A percentile compares a stretch with the other conserved stretches of the same genome.
These are phyloP conservation scores for Malthinus flaveolus DNA, from an alignment of 2,888 invertebrate genomes.

Conservation along the genomic window DNA sequence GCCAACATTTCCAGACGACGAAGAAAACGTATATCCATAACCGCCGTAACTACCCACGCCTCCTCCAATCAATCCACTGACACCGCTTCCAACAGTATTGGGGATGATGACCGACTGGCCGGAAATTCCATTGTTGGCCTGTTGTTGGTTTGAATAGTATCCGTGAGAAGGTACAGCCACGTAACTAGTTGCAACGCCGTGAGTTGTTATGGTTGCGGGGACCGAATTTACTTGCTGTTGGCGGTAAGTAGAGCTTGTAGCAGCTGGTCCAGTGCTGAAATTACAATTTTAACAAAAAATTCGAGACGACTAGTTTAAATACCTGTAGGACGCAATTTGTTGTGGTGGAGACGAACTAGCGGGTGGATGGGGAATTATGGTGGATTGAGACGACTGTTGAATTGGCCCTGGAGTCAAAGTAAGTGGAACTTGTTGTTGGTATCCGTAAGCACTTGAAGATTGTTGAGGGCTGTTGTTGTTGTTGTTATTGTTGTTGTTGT, in stretches of 20 bases:
- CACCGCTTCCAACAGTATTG: not conserved
- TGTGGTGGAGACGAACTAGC: slow-evolving; percentile 3
- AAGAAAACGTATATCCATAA: slow-evolving; percentile 18
- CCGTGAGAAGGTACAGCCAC: slow-evolving; percentile 19
- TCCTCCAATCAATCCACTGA: not conserved
- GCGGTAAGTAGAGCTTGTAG: slow-evolving; percentile 24
- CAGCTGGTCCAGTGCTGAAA: slow-evolving; percentile 13
- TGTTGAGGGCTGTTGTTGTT: not conserved
- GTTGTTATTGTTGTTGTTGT: not conserved
- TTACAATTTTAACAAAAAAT: not conserved
- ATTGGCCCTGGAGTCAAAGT: slow-evolving; percentile 21
- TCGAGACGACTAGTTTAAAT: not conserved
- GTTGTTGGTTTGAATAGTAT: slow-evolving; percentile 7
- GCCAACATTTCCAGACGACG: slow-evolving; percentile 14
- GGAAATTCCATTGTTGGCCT: slow-evolving; percentile 3
- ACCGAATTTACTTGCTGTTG: slow-evolving; percentile 26
- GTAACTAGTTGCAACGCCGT: slow-evolving; percentile 20
- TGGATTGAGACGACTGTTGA: slow-evolving; percentile 6
- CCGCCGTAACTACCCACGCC: slow-evolving; percentile 15
- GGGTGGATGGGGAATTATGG: slow-evolving; percentile 6
- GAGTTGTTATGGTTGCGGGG: slow-evolving; percentile 23
- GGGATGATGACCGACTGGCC: not conserved
- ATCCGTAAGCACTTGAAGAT: not conserved
- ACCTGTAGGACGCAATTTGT: not conserved
- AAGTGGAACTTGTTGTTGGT: slow-evolving; percentile 22